Evolutionary conservation across 2,888 invertebrate species (phyloP).

Genomic region (Caenorhabditis sp.): DNA sequence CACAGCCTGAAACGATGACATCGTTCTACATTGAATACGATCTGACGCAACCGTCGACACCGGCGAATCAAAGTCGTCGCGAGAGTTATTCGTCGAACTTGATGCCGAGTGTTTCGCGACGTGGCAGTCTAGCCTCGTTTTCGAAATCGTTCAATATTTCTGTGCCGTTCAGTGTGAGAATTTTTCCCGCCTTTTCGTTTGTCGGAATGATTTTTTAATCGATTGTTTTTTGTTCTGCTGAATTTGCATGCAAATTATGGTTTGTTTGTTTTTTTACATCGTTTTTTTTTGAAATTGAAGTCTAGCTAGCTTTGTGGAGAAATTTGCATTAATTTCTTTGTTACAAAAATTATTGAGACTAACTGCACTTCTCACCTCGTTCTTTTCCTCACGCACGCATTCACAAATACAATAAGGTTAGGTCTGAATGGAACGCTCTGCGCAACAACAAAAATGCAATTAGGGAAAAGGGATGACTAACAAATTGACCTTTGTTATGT

Average conservation of each 20-base stretch:
- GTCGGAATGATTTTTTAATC: too few species aligned
- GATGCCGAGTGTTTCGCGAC: slow-evolving; percentile 25
- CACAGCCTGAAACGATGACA: slow-evolving; percentile 38
- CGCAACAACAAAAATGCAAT: not conserved
- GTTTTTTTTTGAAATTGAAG: too few species aligned
- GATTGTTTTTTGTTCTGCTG: too few species aligned
- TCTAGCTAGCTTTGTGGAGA: too few species aligned
- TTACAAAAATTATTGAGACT: too few species aligned
- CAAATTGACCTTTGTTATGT: not conserved
- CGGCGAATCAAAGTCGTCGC: slow-evolving; percentile 26
- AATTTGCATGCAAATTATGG: too few species aligned
- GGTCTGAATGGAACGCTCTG: not conserved
- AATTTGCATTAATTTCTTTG: too few species aligned
- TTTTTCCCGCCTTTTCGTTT: too few species aligned
- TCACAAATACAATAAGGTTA: not conserved
- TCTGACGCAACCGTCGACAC: slow-evolving; percentile 40
- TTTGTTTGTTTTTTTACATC: too few species aligned
- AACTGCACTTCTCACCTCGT: not conserved
- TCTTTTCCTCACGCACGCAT: not conserved
- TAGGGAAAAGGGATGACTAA: not conserved
- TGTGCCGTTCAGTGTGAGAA: slow-evolving; percentile 36
- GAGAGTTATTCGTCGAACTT: slow-evolving; percentile 25
- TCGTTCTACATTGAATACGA: slow-evolving; percentile 45
- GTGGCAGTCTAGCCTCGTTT: slow-evolving; percentile 40
- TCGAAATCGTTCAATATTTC: slow-evolving; percentile 42